Evolutionary conservation across 2,888 invertebrate species (phyloP).

Genomic region (Drosophila bunnanda): DNA sequence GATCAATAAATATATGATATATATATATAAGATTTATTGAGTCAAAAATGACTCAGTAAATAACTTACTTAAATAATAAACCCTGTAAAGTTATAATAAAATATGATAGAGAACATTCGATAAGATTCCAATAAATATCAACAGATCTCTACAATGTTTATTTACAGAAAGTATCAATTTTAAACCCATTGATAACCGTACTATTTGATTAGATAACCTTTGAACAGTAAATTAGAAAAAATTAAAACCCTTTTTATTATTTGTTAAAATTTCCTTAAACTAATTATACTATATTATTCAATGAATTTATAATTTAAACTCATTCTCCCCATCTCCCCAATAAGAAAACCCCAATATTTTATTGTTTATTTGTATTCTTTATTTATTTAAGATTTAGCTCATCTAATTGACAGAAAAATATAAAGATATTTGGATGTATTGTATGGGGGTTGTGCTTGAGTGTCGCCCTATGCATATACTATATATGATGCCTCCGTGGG

Average conservation of each 20-base stretch:
- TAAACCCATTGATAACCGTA: neutral
- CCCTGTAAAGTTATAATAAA: too few relatives aligned
- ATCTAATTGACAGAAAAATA: slow-evolving; percentile 76
- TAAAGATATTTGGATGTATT: slow-evolving; percentile 51
- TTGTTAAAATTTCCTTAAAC: neutral
- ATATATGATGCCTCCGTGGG: slow-evolving; percentile 20
- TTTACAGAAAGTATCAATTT: neutral
- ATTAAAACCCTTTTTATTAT: neutral
- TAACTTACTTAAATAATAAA: too few relatives aligned
- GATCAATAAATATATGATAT: too few relatives aligned
- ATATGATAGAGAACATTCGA: neutral
- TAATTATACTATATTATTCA: neutral
- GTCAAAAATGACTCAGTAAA: too few relatives aligned
- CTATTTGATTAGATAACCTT: neutral
- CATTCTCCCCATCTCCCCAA: neutral
- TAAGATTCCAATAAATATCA: neutral
- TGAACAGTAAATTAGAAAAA: neutral
- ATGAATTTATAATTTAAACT: neutral
- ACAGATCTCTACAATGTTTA: neutral
- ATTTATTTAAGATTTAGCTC: slow-evolving; percentile 50
- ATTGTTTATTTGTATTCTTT: slow-evolving; percentile 48
- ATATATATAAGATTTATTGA: too few relatives aligned
- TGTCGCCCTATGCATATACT: slow-evolving; percentile 32
- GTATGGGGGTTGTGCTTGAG: slow-evolving; percentile 44
- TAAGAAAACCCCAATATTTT: neutral